Evolutionary conservation across 2,888 invertebrate genomes (phyloP).

Genomic region (Limnephilus rhombicus): DNA sequence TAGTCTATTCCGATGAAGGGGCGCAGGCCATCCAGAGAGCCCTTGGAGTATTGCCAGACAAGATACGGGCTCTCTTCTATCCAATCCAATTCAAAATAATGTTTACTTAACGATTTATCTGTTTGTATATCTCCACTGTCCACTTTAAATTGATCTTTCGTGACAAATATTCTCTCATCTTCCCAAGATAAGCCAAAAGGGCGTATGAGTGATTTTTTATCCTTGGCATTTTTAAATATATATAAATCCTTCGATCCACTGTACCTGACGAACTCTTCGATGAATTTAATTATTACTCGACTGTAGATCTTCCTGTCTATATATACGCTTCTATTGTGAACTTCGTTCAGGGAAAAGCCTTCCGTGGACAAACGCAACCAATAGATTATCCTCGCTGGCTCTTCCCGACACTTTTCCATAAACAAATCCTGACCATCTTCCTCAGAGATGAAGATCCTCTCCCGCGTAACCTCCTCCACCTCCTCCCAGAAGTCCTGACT

Average conservation of each 20-base stretch:
- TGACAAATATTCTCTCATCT: background rate
- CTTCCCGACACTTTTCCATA: too few species aligned
- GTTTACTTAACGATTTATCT: background rate
- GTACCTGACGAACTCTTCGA: background rate
- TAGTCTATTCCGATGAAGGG: too few species aligned
- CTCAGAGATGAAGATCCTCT: too few species aligned
- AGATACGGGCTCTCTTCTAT: background rate
- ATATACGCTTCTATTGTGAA: too few species aligned
- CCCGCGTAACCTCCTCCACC: too few species aligned
- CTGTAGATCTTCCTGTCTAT: background rate
- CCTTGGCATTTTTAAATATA: background rate
- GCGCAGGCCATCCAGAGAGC: background rate
- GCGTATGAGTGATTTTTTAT: background rate
- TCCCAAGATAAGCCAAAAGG: background rate
- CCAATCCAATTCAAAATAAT: background rate
- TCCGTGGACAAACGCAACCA: too few species aligned
- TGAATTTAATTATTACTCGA: background rate
- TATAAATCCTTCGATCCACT: background rate
- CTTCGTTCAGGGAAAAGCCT: too few species aligned
- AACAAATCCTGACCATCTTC: too few species aligned
- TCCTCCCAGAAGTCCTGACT: too few species aligned
- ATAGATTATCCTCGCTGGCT: too few species aligned
- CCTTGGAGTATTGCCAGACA: background rate
- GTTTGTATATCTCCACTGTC: background rate
- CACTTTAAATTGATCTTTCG: background rate